Evolutionary conservation across 92 coral and sea anemone species (phyloP), one percentile per base, ranked within the genome.

Genomic region (Isaurus tuberculatus): DNA sequence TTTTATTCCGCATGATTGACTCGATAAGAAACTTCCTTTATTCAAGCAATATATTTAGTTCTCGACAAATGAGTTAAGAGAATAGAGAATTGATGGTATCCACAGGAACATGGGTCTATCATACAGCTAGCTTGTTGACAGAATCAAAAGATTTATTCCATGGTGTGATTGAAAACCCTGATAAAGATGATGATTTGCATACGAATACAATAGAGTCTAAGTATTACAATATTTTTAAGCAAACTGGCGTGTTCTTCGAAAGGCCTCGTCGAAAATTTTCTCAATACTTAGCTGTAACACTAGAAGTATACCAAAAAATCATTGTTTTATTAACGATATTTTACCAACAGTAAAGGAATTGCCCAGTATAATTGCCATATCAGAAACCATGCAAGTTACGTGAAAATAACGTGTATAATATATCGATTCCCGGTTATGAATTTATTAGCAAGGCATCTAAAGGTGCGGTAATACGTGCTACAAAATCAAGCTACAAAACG

Each of bases 51-150:
- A 29, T 30, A 29, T 30, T 29, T 29, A 66, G 43, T 66, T 66
- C 72, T 66, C 72, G 23, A 66, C 72, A 66, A 66, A 66, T 66
- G 72, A 66, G 43, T 66, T 66, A 66, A 66, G 42, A 66, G 72
- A 66, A 36, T 49, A 49, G 58, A 49, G 58, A 49, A 49, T 4
- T 49, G 58, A 49, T 60, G 29, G 11, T 22, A 60, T 27, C 29
- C 11, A 60, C 66, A 60, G 66, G 66, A 60, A 60, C 66, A 60
- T 60, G 27, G 66, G 66, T 60, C 28, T 20, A 60, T 60, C 66
- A 60, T 60, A 22, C 58, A 49, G 58, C 58, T 49, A 49, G 19
- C 11, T 49, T 49, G 11, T 16, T 49, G 58, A 49, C 20, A 49
- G 58, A 49, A 49, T 19, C 58, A 49, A 49, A 49, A 49, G 58